phyloP scores from a whole-genome alignment of 2,113 vertebrate species.

The Polypterus senegalus region DNA sequence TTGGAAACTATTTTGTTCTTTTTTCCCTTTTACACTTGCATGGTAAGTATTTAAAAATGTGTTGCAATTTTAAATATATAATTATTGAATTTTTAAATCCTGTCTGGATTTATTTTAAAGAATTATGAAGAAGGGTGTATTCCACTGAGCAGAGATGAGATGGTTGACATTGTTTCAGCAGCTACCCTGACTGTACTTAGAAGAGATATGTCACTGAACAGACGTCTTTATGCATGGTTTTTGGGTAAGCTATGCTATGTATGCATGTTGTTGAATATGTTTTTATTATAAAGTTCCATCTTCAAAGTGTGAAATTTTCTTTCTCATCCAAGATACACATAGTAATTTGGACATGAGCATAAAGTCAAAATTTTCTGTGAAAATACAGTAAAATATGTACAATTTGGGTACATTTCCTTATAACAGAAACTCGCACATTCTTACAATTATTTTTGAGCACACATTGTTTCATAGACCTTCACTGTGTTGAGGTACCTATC shows the following conservation, averaged over 20 bases:
- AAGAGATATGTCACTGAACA: slow-evolving; percentile 93
- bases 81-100: not conserved
- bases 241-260: slow-evolving; percentile 52
- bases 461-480: too few relatives aligned
- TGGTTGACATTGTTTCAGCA: slow-evolving; percentile 64
- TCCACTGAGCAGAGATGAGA: slow-evolving; percentile 47
- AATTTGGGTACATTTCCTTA: too few relatives aligned
- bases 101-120: slow-evolving; percentile 32
- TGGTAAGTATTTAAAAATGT: slow-evolving; percentile 48
- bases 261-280: too few relatives aligned
- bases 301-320: too few relatives aligned
- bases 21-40: slow-evolving; percentile 70
- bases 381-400: too few relatives aligned
- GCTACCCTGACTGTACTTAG: slow-evolving; percentile 77
- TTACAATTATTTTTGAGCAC: too few relatives aligned
- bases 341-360: too few relatives aligned
- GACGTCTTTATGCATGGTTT: slow-evolving; percentile 87
- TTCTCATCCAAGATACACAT: too few relatives aligned
- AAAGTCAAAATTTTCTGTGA: too few relatives aligned
- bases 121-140: slow-evolving; percentile 51
- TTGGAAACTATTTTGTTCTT: slow-evolving; percentile 86
- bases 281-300: too few relatives aligned
- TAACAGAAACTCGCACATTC: too few relatives aligned
- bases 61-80: not conserved
- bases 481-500: too few relatives aligned